Base-by-base conservation (phyloP, 2,888 invertebrate genomes). In the Drosophila cognata region DNA sequence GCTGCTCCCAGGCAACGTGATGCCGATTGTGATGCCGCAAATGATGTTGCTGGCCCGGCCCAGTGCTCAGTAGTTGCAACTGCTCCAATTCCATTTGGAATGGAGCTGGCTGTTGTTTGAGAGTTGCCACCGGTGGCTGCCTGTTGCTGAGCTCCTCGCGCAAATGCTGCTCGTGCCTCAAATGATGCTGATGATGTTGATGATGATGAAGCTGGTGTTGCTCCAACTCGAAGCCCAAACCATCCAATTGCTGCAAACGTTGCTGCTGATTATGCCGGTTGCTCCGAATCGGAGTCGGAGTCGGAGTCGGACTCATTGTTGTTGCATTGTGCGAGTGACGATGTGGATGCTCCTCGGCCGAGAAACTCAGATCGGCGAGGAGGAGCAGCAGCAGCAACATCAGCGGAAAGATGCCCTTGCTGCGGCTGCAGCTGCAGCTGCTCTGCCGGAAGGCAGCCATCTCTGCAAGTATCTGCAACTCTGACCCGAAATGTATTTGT, bases 1-100 rank as follows among this genome's bases (percentile, higher is more conserved):
- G 82, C 76, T 91, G 90, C 84, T 91, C 88, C 91, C 91, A 91
- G 74, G 86, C 85, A 50, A 82, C 81, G 79, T 92, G 92, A 72
- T 92, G 91, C 1, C 91, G 90, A 79, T 92, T 92, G 68, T 92
- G 91, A 75, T 92, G 92, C 31, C 92, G 89, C 80, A 92, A 81
- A 71, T 92, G 92, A 80, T 92, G 92, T 57, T 90, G 90, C 48
- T 85, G 71, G 4, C 82, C 85, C 10, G 65, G 46, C 13, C 70
- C 31, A 56, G 56, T 18, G 33, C 41, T 46, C 25, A 81, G 21
- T 65, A 68, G 43, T 33, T 66, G 63, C 74, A 77, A 18, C 46
- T 66, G 74, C 52, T 77, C 74, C 60, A 75, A 52, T 43, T 75
- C 62, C 60, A 46, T 55, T n/a, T 56, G 36, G 13, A 56, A 56